phyloP scores from a whole-genome alignment of 2,888 invertebrate genomes.

The Apotomis turbidana region DNA sequence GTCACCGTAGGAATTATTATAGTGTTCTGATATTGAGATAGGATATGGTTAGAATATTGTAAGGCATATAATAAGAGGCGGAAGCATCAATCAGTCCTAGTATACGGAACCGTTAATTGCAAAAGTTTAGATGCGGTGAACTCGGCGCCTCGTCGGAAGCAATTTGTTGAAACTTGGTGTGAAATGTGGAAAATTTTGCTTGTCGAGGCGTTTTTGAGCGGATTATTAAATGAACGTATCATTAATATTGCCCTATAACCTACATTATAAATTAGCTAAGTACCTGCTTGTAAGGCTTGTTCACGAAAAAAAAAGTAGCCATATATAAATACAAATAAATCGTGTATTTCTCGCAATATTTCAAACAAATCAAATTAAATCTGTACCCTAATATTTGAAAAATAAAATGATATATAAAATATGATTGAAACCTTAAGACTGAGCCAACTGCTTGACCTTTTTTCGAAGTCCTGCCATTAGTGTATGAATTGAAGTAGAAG shows the following conservation, averaged over 20 bases:
- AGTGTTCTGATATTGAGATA: conserved; percentile 4
- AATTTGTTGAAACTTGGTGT: conserved; percentile 41
- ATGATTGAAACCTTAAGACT: no score
- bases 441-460: no score
- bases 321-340: no score
- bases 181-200: conserved; percentile 38
- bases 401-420: no score
- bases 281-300: no score
- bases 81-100: conserved; percentile 42
- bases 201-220: conserved; percentile 30
- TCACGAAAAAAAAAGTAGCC: no score
- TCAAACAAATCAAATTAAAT: no score
- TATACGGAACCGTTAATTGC: conserved; percentile 42
- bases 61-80: conserved; percentile 35
- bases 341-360: no score
- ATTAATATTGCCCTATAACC: neutral
- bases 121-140: conserved; percentile 42
- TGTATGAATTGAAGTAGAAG: no score
- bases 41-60: conserved; percentile 24
- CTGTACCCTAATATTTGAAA: no score
- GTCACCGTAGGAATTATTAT: neutral
- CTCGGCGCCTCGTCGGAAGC: conserved; percentile 40
- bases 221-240: conserved; percentile 16
- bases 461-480: no score
- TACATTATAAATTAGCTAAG: neutral